These are phyloP conservation scores for Lithophane leautieri DNA, from an alignment of 2,888 invertebrate species.

Conservation along the genomic window DNA sequence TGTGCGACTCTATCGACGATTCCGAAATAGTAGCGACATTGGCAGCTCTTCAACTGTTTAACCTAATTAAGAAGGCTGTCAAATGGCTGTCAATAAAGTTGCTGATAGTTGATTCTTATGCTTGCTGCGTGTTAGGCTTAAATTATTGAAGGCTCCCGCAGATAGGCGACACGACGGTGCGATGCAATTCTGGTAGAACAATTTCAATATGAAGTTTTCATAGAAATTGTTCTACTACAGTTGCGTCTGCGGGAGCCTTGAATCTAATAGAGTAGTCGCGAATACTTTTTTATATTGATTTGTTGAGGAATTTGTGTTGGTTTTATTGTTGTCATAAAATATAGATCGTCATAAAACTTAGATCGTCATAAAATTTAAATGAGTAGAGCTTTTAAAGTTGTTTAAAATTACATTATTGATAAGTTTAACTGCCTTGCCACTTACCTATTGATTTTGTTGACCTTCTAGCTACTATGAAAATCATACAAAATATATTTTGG, in stretches of 20 bases:
- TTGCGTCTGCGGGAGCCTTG: neutral
- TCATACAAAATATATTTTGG: neutral
- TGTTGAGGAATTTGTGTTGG: neutral
- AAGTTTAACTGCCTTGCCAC: neutral
- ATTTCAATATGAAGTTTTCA: neutral
- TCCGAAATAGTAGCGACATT: slow-evolving; percentile 58
- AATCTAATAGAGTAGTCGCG: neutral
- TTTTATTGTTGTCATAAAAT: neutral
- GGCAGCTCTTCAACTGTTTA: slow-evolving; percentile 61
- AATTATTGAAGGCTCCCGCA: neutral
- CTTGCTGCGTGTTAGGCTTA: slow-evolving; percentile 14
- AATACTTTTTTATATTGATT: neutral
- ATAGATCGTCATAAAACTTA: neutral
- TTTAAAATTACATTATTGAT: neutral
- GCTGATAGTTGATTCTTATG: slow-evolving; percentile 24
- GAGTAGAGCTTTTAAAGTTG: neutral
- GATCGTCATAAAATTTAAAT: neutral
- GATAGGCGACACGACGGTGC: neutral
- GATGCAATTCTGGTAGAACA: neutral
- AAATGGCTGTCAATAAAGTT: slow-evolving; percentile 26
- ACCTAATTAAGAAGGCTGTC: slow-evolving; percentile 52
- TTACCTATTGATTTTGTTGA: neutral
- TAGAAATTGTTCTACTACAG: neutral
- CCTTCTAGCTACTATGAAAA: neutral
- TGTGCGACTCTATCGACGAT: slow-evolving; percentile 39